Evolutionary conservation across 2,888 invertebrate species (phyloP).

Genomic region (Metellina segmentata): DNA sequence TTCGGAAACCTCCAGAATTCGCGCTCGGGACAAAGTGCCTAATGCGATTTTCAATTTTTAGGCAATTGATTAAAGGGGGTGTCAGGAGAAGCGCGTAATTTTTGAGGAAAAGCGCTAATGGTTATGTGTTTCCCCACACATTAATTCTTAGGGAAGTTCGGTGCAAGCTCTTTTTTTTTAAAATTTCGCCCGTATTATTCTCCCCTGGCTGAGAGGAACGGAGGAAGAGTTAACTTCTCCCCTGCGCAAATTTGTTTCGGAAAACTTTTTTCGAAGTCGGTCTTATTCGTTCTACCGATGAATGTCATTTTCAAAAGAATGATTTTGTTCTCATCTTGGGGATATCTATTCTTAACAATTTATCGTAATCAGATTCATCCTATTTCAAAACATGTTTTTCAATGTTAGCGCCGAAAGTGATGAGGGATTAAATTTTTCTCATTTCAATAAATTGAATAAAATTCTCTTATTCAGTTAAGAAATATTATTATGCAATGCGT

Average conservation of each 20-base stretch:
- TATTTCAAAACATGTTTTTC: too few relatives aligned
- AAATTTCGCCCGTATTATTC: neutral
- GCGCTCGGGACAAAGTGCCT: neutral
- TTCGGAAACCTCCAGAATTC: neutral
- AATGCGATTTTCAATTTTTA: slow-evolving; percentile 7
- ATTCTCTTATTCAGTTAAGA: too few relatives aligned
- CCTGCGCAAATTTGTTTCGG: neutral
- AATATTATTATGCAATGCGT: too few relatives aligned
- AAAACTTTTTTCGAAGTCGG: neutral
- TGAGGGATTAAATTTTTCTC: too few relatives aligned
- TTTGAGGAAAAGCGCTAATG: neutral
- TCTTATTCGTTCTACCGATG: too few relatives aligned
- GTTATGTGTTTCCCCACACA: neutral
- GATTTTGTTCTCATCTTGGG: too few relatives aligned
- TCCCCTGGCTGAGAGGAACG: neutral
- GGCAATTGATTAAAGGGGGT: slow-evolving; percentile 5
- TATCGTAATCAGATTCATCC: too few relatives aligned
- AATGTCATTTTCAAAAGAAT: too few relatives aligned
- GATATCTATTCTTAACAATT: too few relatives aligned
- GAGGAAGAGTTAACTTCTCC: neutral
- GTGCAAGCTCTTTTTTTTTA: neutral
- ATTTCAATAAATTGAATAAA: too few relatives aligned
- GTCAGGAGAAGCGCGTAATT: neutral
- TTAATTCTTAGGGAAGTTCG: neutral
- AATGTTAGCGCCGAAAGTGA: too few relatives aligned